Evolutionary conservation across 2,113 vertebrate species (phyloP).

Genomic region (Cyprinodon tularosa): DNA sequence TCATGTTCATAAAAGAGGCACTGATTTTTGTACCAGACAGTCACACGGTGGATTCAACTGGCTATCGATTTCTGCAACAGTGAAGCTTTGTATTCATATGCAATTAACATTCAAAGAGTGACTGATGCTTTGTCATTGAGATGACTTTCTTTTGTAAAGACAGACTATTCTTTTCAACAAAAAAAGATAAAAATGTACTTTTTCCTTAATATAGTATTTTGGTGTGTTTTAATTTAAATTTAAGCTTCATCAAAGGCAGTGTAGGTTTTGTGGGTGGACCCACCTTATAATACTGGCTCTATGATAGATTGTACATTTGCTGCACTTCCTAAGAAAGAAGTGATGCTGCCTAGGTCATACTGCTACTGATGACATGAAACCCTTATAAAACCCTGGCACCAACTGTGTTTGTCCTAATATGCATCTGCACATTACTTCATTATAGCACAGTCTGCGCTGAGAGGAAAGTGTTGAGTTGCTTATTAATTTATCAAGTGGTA

Average conservation of each 20-base stretch:
- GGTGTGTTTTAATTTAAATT: slow-evolving; percentile 39
- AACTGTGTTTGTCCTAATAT: slow-evolving; percentile 41
- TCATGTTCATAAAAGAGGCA: not conserved
- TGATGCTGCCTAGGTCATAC: slow-evolving; percentile 22
- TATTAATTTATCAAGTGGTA: slow-evolving; percentile 28
- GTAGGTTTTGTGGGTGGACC: slow-evolving; percentile 30
- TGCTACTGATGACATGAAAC: slow-evolving; percentile 41
- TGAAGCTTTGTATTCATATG: slow-evolving; percentile 12
- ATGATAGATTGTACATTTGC: slow-evolving; percentile 48
- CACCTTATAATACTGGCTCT: slow-evolving; percentile 25
- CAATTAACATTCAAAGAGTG: slow-evolving; percentile 31
- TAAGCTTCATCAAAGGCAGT: slow-evolving; percentile 52
- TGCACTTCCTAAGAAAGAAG: slow-evolving; percentile 24
- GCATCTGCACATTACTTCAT: slow-evolving; percentile 41
- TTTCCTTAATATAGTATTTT: slow-evolving; percentile 14
- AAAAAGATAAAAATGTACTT: not conserved
- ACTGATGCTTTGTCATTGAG: slow-evolving; percentile 4
- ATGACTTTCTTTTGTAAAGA: slow-evolving; percentile 13
- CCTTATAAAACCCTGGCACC: slow-evolving; percentile 44
- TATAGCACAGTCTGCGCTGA: slow-evolving; percentile 24
- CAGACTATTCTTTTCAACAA: slow-evolving; percentile 1
- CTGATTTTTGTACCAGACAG: slow-evolving; percentile 2
- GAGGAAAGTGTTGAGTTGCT: slow-evolving; percentile 34
- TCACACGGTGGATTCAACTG: slow-evolving; percentile 4
- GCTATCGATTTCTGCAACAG: slow-evolving; percentile 31